Evolutionary conservation across 1,140 invertebrate species (phyloP).

Genomic region (Euglossa dilemma): DNA sequence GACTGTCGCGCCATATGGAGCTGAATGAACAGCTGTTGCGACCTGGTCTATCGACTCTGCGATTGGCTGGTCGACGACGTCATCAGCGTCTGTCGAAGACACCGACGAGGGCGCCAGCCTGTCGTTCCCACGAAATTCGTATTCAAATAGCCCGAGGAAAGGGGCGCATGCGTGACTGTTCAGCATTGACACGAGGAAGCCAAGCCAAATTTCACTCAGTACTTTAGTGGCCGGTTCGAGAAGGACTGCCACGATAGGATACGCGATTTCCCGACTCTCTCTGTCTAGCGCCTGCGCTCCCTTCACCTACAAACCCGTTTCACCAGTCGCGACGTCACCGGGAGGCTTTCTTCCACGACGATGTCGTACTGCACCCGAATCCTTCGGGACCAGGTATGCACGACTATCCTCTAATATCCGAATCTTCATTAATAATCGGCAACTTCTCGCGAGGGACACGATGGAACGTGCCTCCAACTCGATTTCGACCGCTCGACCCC

Average conservation of each 20-base stretch:
- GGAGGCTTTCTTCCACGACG: slow-evolving; percentile 74
- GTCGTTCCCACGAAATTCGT: background rate
- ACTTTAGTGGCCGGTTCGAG: slow-evolving; percentile 82
- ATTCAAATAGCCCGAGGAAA: background rate
- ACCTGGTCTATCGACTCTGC: background rate
- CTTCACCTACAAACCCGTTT: slow-evolving; percentile 14
- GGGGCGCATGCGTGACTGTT: slow-evolving; percentile 72
- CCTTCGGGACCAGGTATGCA: slow-evolving; percentile 88
- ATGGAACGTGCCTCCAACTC: background rate
- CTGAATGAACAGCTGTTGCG: background rate
- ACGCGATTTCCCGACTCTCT: background rate
- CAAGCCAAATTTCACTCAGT: slow-evolving; percentile 69
- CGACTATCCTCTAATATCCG: too few species aligned
- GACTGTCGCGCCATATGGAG: background rate
- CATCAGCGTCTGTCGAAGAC: background rate
- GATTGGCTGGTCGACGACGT: background rate
- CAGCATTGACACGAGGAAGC: slow-evolving; percentile 64
- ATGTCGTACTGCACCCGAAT: slow-evolving; percentile 89
- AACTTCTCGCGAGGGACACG: background rate
- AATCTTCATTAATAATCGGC: too few species aligned
- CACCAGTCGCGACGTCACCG: slow-evolving; percentile 55
- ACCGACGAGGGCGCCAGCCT: background rate
- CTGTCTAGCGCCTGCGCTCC: slow-evolving; percentile 55
- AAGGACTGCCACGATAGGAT: slow-evolving; percentile 80
- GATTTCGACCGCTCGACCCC: slow-evolving; percentile 2